Percentiles rank a stretch among this genome's conserved stretches.
Conservation (phyloP, 2,888 invertebrate species). For the Dryadula phaetusa region DNA sequence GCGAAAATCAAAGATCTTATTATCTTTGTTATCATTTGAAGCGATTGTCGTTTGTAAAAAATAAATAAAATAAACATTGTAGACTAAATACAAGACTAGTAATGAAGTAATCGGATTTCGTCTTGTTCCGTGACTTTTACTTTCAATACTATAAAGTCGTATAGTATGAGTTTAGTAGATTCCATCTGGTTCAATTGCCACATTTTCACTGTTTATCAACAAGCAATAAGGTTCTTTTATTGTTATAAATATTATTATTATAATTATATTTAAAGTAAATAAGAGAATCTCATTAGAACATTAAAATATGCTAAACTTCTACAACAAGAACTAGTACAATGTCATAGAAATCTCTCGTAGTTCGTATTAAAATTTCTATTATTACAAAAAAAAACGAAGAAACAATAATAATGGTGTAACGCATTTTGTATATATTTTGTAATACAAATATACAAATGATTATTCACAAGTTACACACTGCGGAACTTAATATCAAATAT, state of each 20-base stretch:
- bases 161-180: neutral
- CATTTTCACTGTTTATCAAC: neutral
- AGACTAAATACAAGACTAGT: neutral
- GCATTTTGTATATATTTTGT: too few relatives aligned
- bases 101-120: slow-evolving; percentile 1
- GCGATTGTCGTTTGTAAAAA: too few relatives aligned
- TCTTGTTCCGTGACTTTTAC: neutral
- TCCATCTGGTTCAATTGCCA: too few relatives aligned
- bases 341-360: slow-evolving; percentile 14
- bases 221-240: neutral
- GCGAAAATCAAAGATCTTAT: too few relatives aligned
- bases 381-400: neutral
- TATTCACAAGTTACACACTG: neutral
- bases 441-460: neutral
- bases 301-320: too few relatives aligned
- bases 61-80: neutral
- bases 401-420: too few relatives aligned
- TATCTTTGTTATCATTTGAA: too few relatives aligned
- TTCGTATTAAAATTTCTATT: neutral
- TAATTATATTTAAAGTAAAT: neutral
- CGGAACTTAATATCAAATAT: slow-evolving; percentile 4
- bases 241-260: neutral
- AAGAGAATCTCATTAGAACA: slow-evolving; percentile 4
- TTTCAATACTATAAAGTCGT: slow-evolving; percentile 1
- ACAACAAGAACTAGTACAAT: slow-evolving; percentile 11